Evolutionary conservation across 2,888 invertebrate species (phyloP).

Genomic region (Falcaria lacertinaria): DNA sequence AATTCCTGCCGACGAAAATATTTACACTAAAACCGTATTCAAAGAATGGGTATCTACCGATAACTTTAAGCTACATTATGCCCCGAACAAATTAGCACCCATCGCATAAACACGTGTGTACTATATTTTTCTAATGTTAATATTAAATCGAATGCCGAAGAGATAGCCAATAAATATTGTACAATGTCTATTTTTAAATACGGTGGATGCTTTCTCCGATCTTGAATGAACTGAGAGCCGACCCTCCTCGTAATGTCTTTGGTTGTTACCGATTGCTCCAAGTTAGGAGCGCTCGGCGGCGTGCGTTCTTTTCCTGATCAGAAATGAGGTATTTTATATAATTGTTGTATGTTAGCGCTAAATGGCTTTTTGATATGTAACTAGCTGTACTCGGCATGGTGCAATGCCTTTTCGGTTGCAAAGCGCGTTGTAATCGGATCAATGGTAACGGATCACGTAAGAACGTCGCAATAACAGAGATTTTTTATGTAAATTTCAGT

Average conservation of each 20-base stretch:
- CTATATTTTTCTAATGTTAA: slow-evolving; percentile 69
- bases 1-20: neutral
- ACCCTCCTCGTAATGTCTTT: slow-evolving; percentile 70
- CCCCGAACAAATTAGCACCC: slow-evolving; percentile 42
- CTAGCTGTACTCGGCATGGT: no score
- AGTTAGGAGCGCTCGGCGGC: slow-evolving; percentile 24
- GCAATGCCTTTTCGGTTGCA: no score
- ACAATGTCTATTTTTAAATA: slow-evolving; percentile 75
- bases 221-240: slow-evolving; percentile 72
- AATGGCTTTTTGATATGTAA: no score
- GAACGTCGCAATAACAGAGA: no score
- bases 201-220: slow-evolving; percentile 74
- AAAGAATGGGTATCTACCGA: neutral
- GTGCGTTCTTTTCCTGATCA: no score
- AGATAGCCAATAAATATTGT: slow-evolving; percentile 72
- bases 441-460: no score
- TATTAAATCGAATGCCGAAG: slow-evolving; percentile 72
- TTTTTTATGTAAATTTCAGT: no score
- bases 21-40: neutral
- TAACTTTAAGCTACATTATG: slow-evolving; percentile 12
- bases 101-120: slow-evolving; percentile 51
- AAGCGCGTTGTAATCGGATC: no score
- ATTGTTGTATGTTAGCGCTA: no score
- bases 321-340: no score
- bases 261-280: slow-evolving; percentile 37